Evolutionary conservation across 30 jellyfish, hydroid and myxozoan species (phyloP), one percentile per base, ranked within the genome.

Genomic region (Cassiopea andromeda): DNA sequence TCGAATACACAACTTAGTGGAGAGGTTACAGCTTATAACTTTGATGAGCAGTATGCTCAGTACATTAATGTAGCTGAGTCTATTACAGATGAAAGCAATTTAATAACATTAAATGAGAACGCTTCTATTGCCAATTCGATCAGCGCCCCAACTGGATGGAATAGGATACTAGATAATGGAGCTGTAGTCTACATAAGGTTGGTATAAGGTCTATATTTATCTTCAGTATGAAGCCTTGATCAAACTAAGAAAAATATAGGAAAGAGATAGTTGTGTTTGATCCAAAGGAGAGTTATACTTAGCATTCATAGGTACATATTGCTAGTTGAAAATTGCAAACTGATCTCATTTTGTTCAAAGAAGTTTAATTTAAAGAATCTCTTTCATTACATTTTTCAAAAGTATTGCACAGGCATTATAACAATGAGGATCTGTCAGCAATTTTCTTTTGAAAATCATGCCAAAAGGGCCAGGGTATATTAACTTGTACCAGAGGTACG

Each of bases 141-240:
- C 1, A 16, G 14, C 1, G 86, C 27, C 38, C 86, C 86, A 12
- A 77, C 6, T n/a, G 86, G 86, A 58, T 77, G 86, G 86, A 77
- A 49, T 49, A 77, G 86, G 49, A 48, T 77, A 46, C 18, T 77
- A 15, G 86, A 77, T 46, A 77, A 77, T n/a, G 86, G 74, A 77
- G 74, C 57, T 7, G 27, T 77, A 10, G 73, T 77, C 14, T 77
- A 77, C 50, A 77, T 77, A n/a, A 77, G 86, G 86, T 77, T 5
- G 43, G 73, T 64, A 9, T 64, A 13, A 14, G 6, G 43, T 58
- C 14, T 58, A 14, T 7, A 58, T 7, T 58, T 58, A 58, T 6
- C 68, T 58, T 14, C 14, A 6, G 13, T 6, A 6, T 14, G 13
- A 6, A 58, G 68, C 68, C 68, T 6, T 14, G 14, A 58, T 58